Evolutionary conservation across 2,888 invertebrate species (phyloP).

Genomic region (Aspidapion aeneum): DNA sequence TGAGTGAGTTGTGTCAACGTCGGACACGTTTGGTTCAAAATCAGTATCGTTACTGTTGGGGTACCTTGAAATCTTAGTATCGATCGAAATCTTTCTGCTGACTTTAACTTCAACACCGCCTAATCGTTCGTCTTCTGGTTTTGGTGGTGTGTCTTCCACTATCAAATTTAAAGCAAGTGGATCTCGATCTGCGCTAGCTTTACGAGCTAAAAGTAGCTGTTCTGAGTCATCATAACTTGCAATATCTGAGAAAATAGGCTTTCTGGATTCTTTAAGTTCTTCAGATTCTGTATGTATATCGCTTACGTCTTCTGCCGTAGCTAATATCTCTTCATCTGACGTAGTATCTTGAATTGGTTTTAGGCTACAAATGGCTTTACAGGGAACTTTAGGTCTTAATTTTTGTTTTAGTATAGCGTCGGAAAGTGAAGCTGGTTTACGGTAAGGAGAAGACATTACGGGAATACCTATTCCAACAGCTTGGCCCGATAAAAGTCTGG

Average conservation of each 20-base stretch:
- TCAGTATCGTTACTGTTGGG: not conserved
- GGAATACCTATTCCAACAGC: slow-evolving; percentile 18
- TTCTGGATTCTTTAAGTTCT: too few relatives aligned
- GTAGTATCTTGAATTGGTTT: slow-evolving; percentile 4
- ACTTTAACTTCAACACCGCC: not conserved
- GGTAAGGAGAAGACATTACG: not conserved
- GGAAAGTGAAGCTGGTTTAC: slow-evolving; percentile 14
- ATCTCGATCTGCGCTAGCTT: not conserved
- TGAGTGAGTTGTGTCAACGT: too few relatives aligned
- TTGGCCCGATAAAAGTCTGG: slow-evolving; percentile 27
- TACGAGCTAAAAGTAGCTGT: not conserved
- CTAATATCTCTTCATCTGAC: slow-evolving; percentile 9
- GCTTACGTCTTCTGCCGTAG: slow-evolving; percentile 18
- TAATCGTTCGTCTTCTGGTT: not conserved
- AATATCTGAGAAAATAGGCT: not conserved
- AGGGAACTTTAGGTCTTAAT: not conserved
- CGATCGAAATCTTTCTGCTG: not conserved
- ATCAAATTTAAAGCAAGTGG: too few relatives aligned
- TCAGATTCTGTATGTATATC: slow-evolving; percentile 21
- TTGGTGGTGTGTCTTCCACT: not conserved
- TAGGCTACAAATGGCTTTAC: slow-evolving; percentile 10
- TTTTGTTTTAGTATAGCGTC: slow-evolving; percentile 18
- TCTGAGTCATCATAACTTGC: not conserved
- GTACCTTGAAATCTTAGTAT: not conserved
- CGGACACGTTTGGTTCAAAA: too few relatives aligned